Evolutionary conservation across 2,797 vertebrate genomes (phyloP).

Genomic region (Neopelma chrysocephalum): DNA sequence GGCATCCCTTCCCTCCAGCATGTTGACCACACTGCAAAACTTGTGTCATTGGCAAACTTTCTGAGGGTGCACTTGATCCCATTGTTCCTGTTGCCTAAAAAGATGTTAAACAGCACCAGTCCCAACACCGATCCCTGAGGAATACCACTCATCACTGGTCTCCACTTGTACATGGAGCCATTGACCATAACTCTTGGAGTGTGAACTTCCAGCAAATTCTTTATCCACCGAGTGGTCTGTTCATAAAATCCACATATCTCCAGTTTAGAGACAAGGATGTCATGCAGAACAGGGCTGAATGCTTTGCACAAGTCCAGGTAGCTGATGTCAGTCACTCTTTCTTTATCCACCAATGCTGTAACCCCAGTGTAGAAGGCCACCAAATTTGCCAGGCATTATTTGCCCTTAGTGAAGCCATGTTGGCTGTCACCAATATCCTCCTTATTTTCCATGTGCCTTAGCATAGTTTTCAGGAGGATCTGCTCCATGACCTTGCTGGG

Average conservation of each 20-base stretch:
- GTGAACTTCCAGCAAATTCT: background rate
- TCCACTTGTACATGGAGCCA: background rate
- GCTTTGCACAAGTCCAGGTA: background rate
- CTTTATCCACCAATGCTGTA: background rate
- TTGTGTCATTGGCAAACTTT: background rate
- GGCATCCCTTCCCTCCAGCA: background rate
- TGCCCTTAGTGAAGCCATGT: background rate
- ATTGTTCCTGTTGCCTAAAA: background rate
- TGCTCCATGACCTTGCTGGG: background rate
- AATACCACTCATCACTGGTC: background rate
- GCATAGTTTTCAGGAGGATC: background rate
- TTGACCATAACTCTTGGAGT: background rate
- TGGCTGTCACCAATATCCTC: background rate
- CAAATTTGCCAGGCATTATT: background rate
- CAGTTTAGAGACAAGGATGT: background rate
- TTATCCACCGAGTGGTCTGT: background rate
- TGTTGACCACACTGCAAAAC: background rate
- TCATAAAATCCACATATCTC: rapidly evolving
- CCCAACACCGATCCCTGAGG: background rate
- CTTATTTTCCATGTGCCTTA: background rate
- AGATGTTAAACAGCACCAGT: background rate
- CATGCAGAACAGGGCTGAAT: background rate
- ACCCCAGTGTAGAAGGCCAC: background rate
- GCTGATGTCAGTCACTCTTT: background rate
- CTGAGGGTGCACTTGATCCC: background rate